phyloP scores from a whole-genome alignment of 2,113 vertebrate genomes.

The Oceanodroma tethys region DNA sequence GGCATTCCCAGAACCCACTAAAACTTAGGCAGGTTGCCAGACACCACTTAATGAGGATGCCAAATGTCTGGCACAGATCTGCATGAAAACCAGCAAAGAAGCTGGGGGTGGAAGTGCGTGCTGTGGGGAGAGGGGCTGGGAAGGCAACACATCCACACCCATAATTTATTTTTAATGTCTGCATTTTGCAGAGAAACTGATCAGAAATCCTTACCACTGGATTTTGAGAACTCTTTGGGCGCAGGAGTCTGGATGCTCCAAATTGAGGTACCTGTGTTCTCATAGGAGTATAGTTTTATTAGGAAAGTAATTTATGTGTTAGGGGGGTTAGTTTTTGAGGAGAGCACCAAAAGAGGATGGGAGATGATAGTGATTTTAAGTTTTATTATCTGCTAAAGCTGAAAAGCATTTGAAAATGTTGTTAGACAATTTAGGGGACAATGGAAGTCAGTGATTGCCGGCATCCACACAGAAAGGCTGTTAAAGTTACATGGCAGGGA shows the following conservation, averaged over 20 bases:
- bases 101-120: conserved; percentile 34
- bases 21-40: conserved; percentile 75
- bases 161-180: conserved; percentile 69
- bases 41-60: conserved; percentile 77
- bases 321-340: neutral
- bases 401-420: conserved; percentile 53
- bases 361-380: neutral
- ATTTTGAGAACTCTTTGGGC: neutral
- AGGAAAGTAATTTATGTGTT: neutral
- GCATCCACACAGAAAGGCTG: conserved; percentile 44
- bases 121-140: neutral
- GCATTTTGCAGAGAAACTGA: conserved; percentile 7
- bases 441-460: conserved; percentile 50
- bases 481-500: conserved; percentile 49
- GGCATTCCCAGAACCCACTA: conserved; percentile 80
- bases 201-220: neutral
- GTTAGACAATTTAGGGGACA: conserved; percentile 58
- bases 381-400: conserved; percentile 55
- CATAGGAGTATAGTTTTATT: neutral
- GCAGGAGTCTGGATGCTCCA: neutral
- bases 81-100: conserved; percentile 56
- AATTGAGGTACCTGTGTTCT: neutral
- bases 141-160: conserved; percentile 39
- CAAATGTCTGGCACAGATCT: conserved; percentile 73
- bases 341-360: neutral